Evolutionary conservation across 2,888 invertebrate species (phyloP).

Genomic region (Sesia bembeciformis): DNA sequence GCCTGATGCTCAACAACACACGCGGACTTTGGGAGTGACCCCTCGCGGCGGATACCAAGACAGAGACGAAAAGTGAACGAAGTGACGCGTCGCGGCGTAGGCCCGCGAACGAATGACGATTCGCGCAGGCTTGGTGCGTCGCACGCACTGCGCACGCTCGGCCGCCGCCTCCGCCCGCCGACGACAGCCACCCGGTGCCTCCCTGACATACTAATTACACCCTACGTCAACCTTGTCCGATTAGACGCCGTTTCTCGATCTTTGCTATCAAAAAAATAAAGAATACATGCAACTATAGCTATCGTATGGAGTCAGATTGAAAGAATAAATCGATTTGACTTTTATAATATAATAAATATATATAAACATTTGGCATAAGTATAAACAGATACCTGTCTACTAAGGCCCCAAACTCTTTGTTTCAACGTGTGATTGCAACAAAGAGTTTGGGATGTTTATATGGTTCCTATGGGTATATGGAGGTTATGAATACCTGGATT

Average conservation of each 20-base stretch:
- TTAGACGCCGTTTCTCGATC: constrained; percentile 13
- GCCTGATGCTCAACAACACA: constrained; percentile 24
- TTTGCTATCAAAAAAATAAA: background rate
- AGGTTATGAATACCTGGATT: too few relatives aligned
- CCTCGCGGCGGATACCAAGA: constrained; percentile 5
- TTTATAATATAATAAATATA: too few relatives aligned
- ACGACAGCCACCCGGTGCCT: constrained; percentile 30
- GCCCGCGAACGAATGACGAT: constrained; percentile 60
- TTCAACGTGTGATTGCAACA: too few relatives aligned
- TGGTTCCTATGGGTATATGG: too few relatives aligned
- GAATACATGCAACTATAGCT: background rate
- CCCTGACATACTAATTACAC: constrained; percentile 45
- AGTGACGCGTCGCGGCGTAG: constrained; percentile 41
- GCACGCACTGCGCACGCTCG: constrained; percentile 47
- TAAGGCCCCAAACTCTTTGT: too few relatives aligned
- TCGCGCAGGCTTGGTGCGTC: constrained; percentile 45
- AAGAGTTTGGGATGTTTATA: too few relatives aligned
- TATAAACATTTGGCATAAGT: too few relatives aligned
- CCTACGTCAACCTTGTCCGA: constrained; percentile 26
- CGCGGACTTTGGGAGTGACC: constrained; percentile 3
- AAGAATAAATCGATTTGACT: too few relatives aligned
- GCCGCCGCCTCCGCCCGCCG: constrained; percentile 18
- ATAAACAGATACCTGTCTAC: too few relatives aligned
- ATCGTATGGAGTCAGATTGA: background rate
- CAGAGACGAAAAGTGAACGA: constrained; percentile 13